A percentile compares a stretch with the other conserved stretches of the same genome.
These are phyloP conservation scores for Spea hammondii DNA, from an alignment of 2,797 vertebrate species.

Conservation along the genomic window DNA sequence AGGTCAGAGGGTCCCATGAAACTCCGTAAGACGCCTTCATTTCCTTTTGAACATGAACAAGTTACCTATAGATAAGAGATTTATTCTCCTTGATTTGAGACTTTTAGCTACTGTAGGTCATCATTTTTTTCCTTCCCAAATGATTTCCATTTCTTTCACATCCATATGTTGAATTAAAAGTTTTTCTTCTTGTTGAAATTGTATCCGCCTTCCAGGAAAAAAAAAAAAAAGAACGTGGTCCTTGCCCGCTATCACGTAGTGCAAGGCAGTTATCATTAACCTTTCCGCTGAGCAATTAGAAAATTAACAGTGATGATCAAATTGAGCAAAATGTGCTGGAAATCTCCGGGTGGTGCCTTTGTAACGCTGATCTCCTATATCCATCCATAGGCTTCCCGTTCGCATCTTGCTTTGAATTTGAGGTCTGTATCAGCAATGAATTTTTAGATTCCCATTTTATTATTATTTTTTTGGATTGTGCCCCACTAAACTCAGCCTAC, in stretches of 20 bases:
- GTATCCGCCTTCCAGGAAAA: not conserved
- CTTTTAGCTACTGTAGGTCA: no score
- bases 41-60: no score
- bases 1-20: no score
- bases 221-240: conserved; percentile 14
- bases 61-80: no score
- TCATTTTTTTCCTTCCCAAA: no score
- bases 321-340: conserved; percentile 43
- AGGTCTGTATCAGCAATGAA: conserved; percentile 8
- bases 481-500: not conserved
- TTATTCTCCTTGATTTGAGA: no score
- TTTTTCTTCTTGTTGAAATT: no score
- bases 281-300: conserved; percentile 43
- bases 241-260: not conserved
- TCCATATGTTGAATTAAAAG: no score
- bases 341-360: conserved; percentile 26
- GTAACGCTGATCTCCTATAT: conserved; percentile 20
- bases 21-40: no score
- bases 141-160: no score
- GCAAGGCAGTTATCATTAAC: conserved; percentile 20
- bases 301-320: conserved; percentile 40
- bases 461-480: not conserved
- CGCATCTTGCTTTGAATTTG: conserved; percentile 24
- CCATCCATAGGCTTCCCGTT: conserved; percentile 5
- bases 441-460: not conserved